A percentile compares a stretch with the other conserved stretches of the same genome.
These are phyloP conservation scores for Danio rerio DNA, from an alignment of 2,113 vertebrate species.

Conservation along the genomic window DNA sequence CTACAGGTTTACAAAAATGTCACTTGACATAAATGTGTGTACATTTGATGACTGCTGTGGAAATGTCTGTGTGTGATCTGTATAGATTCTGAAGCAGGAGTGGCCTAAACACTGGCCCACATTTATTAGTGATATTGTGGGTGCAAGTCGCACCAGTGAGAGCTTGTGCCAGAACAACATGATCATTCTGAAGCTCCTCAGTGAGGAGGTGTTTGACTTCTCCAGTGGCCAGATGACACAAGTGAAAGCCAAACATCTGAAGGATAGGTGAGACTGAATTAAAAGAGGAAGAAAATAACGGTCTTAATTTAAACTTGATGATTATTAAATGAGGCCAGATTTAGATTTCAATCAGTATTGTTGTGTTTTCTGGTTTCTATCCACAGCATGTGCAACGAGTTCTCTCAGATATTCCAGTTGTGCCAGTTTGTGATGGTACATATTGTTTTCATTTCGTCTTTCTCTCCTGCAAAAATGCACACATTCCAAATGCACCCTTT, in stretches of 20 bases:
- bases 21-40: background rate
- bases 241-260: constrained; percentile 98
- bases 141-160: constrained; percentile 96
- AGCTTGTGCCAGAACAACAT: constrained; percentile 99
- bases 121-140: constrained; percentile 98
- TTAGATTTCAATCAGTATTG: background rate
- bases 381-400: constrained; percentile 98
- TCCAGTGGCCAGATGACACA: constrained; percentile 99
- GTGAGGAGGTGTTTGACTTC: constrained; percentile 99
- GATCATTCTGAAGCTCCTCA: constrained; percentile 96
- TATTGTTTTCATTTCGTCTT: constrained; percentile 19
- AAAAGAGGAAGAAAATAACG: background rate
- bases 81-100: constrained; percentile 96
- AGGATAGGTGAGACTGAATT: constrained; percentile 88
- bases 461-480: background rate
- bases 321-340: background rate
- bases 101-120: constrained; percentile 99
- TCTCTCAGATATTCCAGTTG: constrained; percentile 98
- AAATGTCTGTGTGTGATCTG: constrained; percentile 1
- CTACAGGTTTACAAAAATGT: background rate
- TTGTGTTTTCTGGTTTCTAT: constrained; percentile 26
- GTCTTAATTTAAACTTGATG: background rate
- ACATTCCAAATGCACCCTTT: background rate
- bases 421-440: constrained; percentile 99
- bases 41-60: background rate